Evolutionary conservation across 1,140 invertebrate genomes (phyloP), one percentile per base, ranked within the genome.

Genomic region (Dendroctonus valens): DNA sequence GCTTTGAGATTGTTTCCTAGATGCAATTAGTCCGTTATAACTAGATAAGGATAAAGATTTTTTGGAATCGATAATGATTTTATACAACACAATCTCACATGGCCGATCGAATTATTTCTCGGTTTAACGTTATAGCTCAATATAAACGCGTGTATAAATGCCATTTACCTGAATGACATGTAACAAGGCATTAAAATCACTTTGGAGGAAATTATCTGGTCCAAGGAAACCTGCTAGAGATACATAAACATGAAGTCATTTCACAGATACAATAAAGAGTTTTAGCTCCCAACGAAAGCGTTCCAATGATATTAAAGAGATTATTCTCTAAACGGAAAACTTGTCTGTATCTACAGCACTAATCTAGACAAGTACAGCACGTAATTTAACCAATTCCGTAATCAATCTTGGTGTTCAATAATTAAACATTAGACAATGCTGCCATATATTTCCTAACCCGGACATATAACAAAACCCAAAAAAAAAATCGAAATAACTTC

Each of bases 61-160:
- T 65, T 65, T 59, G 44, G 64, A 65, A 65, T 65, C 38, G 54
- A 65, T 65, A 65, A 65, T 65, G 49, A 65, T 59, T 65, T 65
- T 59, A 65, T 65, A 65, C 55, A 52, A 53, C 46, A 48, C 52
- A 44, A 65, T 57, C 53, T 53, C 46, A 12, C 40, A 38, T 42
- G 60, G 50, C 14, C 37, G 41, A 49, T 65, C 62, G 41, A 39
- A 50, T 50, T 52, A 65, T 59, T 59, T 59, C 49, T 58, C 7
- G 39, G 58, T 49, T 58, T 38, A 63, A 12, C 41, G 40, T 54
- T 61, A 52, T 5, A 42, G 14, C n/a, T 41, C 26, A 61, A 51
- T 14, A 51, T 41, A 38, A 40, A 61, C 49, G 7, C 9, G 14
- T 61, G 41, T 11, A 38, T 54, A 26, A 26, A 14, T 59, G 42